phyloP scores from a whole-genome alignment of 1,140 invertebrate species.

The Cheumatopsyche charites region DNA sequence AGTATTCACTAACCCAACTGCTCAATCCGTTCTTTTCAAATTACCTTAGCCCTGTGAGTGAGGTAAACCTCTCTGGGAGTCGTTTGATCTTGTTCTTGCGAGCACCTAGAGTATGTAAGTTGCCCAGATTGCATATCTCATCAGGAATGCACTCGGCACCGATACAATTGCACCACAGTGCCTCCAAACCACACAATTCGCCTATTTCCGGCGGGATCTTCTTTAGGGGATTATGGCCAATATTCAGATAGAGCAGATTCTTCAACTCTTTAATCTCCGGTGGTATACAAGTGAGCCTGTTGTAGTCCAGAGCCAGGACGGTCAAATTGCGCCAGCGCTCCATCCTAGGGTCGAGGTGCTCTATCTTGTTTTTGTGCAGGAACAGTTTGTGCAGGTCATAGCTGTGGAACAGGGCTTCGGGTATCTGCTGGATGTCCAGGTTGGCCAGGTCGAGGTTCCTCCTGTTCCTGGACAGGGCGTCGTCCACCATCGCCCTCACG shows the following conservation, averaged over 20 bases:
- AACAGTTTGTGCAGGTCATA: slow-evolving; percentile 21
- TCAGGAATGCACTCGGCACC: slow-evolving; percentile 61
- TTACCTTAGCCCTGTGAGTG: slow-evolving; percentile 56
- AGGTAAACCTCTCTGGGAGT: slow-evolving; percentile 53
- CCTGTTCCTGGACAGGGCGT: slow-evolving; percentile 2
- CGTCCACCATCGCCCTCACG: not conserved
- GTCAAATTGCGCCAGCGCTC: slow-evolving; percentile 7
- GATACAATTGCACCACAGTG: slow-evolving; percentile 67
- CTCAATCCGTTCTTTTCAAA: no score
- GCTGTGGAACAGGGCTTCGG: slow-evolving; percentile 1
- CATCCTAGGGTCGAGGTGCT: not conserved
- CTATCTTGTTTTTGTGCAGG: slow-evolving; percentile 16
- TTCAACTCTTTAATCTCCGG: slow-evolving; percentile 56
- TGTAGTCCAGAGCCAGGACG: slow-evolving; percentile 57
- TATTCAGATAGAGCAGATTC: slow-evolving; percentile 71
- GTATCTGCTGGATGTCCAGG: slow-evolving; percentile 22
- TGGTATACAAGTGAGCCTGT: slow-evolving; percentile 66
- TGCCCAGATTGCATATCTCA: slow-evolving; percentile 65
- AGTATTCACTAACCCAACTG: no score
- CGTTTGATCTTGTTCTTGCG: slow-evolving; percentile 57
- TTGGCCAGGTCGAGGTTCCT: not conserved
- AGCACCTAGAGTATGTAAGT: slow-evolving; percentile 66
- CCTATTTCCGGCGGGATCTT: slow-evolving; percentile 67
- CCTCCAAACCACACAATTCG: slow-evolving; percentile 67
- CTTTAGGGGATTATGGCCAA: slow-evolving; percentile 74